Evolutionary conservation across 2,888 invertebrate species (phyloP), one percentile per base, ranked within the genome.

Genomic region (Ypsolopha scabrella): DNA sequence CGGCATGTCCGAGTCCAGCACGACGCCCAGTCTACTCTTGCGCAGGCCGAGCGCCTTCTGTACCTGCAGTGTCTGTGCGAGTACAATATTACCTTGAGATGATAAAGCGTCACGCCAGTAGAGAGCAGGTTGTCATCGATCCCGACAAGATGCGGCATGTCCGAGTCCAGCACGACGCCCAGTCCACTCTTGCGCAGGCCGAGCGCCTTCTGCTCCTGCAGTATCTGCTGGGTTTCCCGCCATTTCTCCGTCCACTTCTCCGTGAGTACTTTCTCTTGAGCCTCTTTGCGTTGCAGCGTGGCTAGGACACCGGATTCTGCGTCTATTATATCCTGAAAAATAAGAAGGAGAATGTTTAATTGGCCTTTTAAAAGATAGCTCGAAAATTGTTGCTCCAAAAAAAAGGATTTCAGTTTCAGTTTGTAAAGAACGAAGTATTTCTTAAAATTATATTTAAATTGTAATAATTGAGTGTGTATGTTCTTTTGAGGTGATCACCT

Each of bases 231-330:
- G 0, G 96, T 95, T 68, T 94, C 94, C 49, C 94, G 89, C 97
- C 97, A 97, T 71, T 96, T 96, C 70, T 96, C 95, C 9, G 94
- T 92, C 96, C 96, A 97, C 68, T 95, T 94, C 77, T 96, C 95
- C 0, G 96, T 96, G 54, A 97, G 88, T 53, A 91, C 94, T 75
- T 92, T 95, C 81, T 95, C 95, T 68, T 95, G 93, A 0, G 95
- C 96, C 75, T 97, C 96, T 68, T 95, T 97, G 67, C 95, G 92
- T 61, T 95, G 94, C 4, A 97, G 89, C 59, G 94, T 93, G 38
- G 94, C 95, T 51, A 96, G 80, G 56, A 95, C 91, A 52, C 87
- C 90, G 0, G 91, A 86, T 63, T 90, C 90, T 7, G 85, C 75
- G 56, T 87, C 80, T 43, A 88, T 72, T 0, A 87, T 82, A 54